These are phyloP conservation scores for Leptinotarsa lineolata DNA, from an alignment of 1,140 invertebrate genomes.

Conservation along the genomic window DNA sequence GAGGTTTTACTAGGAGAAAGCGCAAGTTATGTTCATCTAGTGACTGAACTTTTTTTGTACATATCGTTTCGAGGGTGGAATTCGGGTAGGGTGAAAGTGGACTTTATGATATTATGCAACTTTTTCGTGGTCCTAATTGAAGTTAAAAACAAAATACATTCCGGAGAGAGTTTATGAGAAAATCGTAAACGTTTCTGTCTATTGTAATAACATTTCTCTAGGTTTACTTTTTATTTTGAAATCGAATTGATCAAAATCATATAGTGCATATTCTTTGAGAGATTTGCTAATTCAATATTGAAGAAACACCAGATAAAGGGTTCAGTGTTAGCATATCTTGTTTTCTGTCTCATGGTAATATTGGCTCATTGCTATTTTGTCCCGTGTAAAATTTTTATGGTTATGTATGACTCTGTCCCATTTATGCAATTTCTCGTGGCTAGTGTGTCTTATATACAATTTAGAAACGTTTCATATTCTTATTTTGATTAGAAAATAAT, in stretches of 20 bases:
- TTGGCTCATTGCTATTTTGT: too few relatives aligned
- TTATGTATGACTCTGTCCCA: not conserved
- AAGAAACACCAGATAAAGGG: too few relatives aligned
- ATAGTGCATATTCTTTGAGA: too few relatives aligned
- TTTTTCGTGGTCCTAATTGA: not conserved
- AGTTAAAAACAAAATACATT: not conserved
- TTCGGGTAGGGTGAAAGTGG: not conserved
- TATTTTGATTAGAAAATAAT: not conserved
- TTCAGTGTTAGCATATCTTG: too few relatives aligned
- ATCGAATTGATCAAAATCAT: too few relatives aligned
- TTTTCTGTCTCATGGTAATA: too few relatives aligned
- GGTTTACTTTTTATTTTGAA: too few relatives aligned
- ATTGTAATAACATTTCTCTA: too few relatives aligned
- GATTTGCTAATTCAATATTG: too few relatives aligned
- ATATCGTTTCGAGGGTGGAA: not conserved
- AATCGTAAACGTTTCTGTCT: too few relatives aligned
- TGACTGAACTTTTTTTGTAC: constrained; percentile 9
- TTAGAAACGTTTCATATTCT: not conserved
- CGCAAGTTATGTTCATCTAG: not conserved
- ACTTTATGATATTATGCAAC: not conserved
- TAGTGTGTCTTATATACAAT: not conserved
- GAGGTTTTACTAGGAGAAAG: not conserved
- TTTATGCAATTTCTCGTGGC: not conserved
- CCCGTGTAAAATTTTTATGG: not conserved
- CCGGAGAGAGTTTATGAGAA: not conserved